phyloP scores from a whole-genome alignment of 2,797 vertebrate species.

The Sternarchorhynchus goeldii region DNA sequence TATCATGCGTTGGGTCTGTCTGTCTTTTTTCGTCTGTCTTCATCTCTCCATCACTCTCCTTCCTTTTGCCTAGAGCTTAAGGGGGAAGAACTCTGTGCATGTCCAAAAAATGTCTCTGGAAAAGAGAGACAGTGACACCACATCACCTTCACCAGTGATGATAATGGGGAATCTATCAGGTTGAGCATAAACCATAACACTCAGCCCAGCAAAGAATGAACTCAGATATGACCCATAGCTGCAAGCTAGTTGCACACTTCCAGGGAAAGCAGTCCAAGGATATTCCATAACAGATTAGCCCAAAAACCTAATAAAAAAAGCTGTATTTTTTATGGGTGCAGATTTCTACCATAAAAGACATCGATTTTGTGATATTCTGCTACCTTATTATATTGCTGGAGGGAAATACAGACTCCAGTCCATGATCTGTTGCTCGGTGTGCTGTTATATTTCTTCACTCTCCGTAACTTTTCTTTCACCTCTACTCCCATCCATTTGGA shows the following conservation, averaged over 20 bases:
- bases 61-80: background rate
- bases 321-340: background rate
- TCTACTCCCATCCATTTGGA: conserved; percentile 41
- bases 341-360: background rate
- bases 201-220: conserved; percentile 1
- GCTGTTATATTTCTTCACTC: conserved; percentile 45
- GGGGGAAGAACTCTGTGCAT: background rate
- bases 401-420: conserved; percentile 64
- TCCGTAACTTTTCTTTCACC: conserved; percentile 49
- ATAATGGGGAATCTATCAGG: conserved; percentile 2
- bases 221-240: background rate
- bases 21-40: background rate
- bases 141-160: background rate
- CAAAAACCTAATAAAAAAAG: background rate
- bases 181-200: conserved; percentile 3
- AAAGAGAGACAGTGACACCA: background rate
- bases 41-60: no score
- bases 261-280: background rate
- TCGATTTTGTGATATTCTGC: no score
- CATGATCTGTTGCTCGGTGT: conserved; percentile 68
- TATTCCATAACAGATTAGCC: background rate
- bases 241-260: background rate
- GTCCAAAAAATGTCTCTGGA: background rate
- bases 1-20: background rate
- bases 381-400: background rate